Percentiles rank a stretch among this genome's conserved stretches.
These are phyloP conservation scores for Drosophila pseudotakahashii DNA, from an alignment of 2,888 invertebrate species.

Conservation along the genomic window DNA sequence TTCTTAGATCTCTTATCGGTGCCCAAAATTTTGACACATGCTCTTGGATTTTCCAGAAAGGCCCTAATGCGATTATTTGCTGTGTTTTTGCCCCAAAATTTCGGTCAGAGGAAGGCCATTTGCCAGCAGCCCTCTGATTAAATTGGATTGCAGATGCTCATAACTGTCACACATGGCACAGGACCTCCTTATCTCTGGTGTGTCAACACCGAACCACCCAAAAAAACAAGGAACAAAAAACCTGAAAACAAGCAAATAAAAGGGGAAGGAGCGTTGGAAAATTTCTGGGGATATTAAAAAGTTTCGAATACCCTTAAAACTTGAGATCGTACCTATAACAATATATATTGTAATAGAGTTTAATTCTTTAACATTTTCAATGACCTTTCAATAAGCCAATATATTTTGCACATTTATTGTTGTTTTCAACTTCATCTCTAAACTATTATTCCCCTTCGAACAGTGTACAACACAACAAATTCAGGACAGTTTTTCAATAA, in stretches of 20 bases:
- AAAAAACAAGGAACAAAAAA: slow-evolving; percentile 51
- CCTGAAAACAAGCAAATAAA: slow-evolving; percentile 30
- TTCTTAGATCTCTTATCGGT: slow-evolving; percentile 38
- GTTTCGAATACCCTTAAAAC: slow-evolving; percentile 24
- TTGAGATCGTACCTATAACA: no score
- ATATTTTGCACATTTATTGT: neutral
- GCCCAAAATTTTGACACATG: slow-evolving; percentile 68
- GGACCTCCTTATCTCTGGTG: slow-evolving; percentile 38
- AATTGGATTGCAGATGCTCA: slow-evolving; percentile 75
- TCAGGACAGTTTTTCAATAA: slow-evolving; percentile 74
- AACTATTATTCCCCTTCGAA: slow-evolving; percentile 5
- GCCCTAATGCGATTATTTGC: slow-evolving; percentile 74
- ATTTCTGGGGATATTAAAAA: neutral
- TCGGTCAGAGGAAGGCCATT: slow-evolving; percentile 35
- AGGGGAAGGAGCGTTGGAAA: slow-evolving; percentile 1
- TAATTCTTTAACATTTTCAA: neutral
- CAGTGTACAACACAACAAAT: slow-evolving; percentile 40
- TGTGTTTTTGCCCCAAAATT: slow-evolving; percentile 49
- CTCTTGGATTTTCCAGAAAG: slow-evolving; percentile 7
- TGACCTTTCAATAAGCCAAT: neutral
- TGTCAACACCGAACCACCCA: slow-evolving; percentile 65
- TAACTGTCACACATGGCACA: slow-evolving; percentile 76
- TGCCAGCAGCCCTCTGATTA: slow-evolving; percentile 66
- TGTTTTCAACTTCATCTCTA: neutral
- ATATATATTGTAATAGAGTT: no score